phyloP scores from a whole-genome alignment of 2,888 invertebrate species.

The Metalampra italica region DNA sequence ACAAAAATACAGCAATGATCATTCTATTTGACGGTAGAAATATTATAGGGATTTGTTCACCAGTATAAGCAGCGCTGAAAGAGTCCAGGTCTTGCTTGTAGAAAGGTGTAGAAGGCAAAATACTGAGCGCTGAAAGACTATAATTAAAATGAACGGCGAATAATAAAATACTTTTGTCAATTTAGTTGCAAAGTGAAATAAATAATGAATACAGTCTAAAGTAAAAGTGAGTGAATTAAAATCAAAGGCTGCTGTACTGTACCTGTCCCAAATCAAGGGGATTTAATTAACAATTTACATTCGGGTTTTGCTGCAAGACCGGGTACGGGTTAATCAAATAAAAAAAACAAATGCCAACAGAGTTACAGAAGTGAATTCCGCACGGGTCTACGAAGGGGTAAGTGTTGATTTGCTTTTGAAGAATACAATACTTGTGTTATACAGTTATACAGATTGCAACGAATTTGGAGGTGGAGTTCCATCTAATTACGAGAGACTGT shows the following conservation, averaged over 20 bases:
- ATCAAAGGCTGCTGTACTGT: not conserved
- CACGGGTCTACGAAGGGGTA: not conserved
- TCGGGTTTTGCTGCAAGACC: not conserved
- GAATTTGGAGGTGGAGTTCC: too few relatives aligned
- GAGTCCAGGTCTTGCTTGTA: too few relatives aligned
- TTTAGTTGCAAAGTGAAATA: not conserved
- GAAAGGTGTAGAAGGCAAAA: too few relatives aligned
- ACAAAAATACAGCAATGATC: too few relatives aligned
- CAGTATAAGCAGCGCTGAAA: too few relatives aligned
- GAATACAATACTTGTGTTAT: not conserved
- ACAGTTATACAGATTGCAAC: too few relatives aligned
- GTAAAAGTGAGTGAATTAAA: not conserved
- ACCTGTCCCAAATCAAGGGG: not conserved
- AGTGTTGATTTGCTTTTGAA: not conserved
- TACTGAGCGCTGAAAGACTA: too few relatives aligned
- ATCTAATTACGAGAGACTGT: too few relatives aligned
- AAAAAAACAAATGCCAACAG: constrained; percentile 5
- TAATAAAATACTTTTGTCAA: not conserved
- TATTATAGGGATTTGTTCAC: too few relatives aligned
- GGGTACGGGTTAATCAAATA: not conserved
- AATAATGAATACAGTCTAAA: not conserved
- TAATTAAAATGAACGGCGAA: too few relatives aligned
- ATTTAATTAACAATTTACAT: constrained; percentile 5
- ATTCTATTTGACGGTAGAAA: too few relatives aligned
- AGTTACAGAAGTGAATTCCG: constrained; percentile 2